Percentiles rank a stretch among this genome's conserved stretches.
These are phyloP conservation scores for Tympanuchus pallidicinctus DNA, from an alignment of 2,113 vertebrate species.

Conservation along the genomic window DNA sequence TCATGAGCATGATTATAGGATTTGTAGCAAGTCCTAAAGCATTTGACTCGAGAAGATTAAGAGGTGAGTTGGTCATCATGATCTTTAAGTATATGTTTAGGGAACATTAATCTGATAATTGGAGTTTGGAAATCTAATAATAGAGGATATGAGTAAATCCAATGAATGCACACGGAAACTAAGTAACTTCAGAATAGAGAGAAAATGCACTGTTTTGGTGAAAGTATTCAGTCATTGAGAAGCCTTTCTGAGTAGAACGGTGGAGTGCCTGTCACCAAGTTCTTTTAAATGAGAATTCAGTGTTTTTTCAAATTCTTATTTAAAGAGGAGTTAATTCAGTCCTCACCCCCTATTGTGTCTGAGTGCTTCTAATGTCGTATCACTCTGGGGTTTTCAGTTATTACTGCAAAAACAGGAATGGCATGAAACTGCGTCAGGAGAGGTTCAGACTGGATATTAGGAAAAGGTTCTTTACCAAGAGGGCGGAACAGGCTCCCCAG, in stretches of 20 bases:
- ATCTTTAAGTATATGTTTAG: not conserved
- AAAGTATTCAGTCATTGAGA: not conserved
- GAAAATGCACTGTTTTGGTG: not conserved
- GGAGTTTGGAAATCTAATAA: not conserved
- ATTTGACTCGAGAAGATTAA: not conserved
- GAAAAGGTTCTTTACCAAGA: not conserved
- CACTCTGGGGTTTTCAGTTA: not conserved
- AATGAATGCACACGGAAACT: not conserved
- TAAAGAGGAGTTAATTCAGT: not conserved
- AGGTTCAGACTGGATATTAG: not conserved
- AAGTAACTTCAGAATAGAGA: not conserved
- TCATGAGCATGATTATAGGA: not conserved
- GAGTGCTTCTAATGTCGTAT: not conserved
- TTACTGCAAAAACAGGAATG: not conserved
- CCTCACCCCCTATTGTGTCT: not conserved
- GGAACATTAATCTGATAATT: slow-evolving; percentile 23
- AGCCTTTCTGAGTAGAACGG: not conserved
- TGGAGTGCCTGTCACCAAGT: not conserved
- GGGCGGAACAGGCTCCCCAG: not conserved
- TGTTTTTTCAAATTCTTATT: not conserved
- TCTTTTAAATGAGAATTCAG: not conserved
- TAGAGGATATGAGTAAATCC: not conserved
- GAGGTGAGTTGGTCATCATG: not conserved
- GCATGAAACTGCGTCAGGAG: not conserved
- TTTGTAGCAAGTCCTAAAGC: not conserved